These are phyloP conservation scores for Phragmatobia fuliginosa DNA, from an alignment of 2,888 invertebrate species.

Conservation along the genomic window DNA sequence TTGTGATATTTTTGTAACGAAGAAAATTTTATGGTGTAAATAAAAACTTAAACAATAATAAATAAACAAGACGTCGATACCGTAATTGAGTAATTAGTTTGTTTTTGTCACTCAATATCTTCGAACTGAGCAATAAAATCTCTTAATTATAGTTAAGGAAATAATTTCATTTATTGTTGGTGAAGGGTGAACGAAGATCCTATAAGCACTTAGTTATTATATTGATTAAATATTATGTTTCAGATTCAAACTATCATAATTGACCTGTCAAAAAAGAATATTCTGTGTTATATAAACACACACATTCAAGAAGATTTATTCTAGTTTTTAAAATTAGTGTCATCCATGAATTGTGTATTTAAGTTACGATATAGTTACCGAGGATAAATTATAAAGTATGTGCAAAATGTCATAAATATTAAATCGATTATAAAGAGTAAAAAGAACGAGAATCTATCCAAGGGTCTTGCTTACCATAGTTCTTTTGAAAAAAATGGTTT, in stretches of 20 bases:
- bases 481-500: neutral
- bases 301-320: too few relatives aligned
- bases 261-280: neutral
- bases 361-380: too few relatives aligned
- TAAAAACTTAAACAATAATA: neutral
- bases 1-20: neutral
- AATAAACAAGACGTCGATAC: conserved; percentile 1
- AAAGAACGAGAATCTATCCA: neutral
- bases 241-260: neutral
- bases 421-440: too few relatives aligned
- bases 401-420: neutral
- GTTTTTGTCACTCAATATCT: conserved; percentile 22
- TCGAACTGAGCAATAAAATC: conserved; percentile 9
- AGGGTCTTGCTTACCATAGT: neutral
- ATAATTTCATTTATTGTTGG: conserved; percentile 13
- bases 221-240: neutral
- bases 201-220: neutral
- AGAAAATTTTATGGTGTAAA: neutral
- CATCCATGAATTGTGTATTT: too few relatives aligned
- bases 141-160: conserved; percentile 24
- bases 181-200: conserved; percentile 17
- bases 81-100: neutral
- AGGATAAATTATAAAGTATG: neutral
- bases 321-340: too few relatives aligned
- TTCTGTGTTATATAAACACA: neutral